phyloP scores from a whole-genome alignment of 2,888 invertebrate species.

The Synanthedon tipuliformis region DNA sequence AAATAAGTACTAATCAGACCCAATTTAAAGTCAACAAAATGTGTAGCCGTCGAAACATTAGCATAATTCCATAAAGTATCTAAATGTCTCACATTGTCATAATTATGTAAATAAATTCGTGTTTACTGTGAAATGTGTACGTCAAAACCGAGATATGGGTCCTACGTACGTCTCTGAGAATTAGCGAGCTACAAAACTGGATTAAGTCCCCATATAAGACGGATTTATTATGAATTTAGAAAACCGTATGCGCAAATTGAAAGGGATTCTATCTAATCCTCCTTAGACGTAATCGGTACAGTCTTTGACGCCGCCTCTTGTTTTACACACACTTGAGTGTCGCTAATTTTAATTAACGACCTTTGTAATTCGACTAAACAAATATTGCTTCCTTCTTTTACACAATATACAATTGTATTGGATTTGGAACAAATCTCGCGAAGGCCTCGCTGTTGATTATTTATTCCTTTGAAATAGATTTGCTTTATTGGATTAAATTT shows the following conservation, averaged over 20 bases:
- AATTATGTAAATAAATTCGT: constrained; percentile 24
- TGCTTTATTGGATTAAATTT: too few species aligned
- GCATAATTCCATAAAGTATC: not conserved
- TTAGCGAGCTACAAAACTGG: constrained; percentile 32
- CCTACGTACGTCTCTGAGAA: constrained; percentile 27
- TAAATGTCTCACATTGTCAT: not conserved
- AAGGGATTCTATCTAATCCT: constrained; percentile 6
- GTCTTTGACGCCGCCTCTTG: constrained; percentile 4
- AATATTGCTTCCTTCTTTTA: not conserved
- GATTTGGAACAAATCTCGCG: too few species aligned
- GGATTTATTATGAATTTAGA: constrained; percentile 33
- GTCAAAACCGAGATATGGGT: constrained; percentile 38
- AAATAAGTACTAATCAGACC: too few species aligned
- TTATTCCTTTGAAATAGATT: too few species aligned
- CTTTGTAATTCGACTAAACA: not conserved
- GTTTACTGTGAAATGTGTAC: constrained; percentile 20
- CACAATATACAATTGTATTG: too few species aligned
- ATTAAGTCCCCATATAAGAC: constrained; percentile 32
- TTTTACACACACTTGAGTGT: not conserved
- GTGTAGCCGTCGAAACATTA: not conserved
- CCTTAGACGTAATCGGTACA: constrained; percentile 7
- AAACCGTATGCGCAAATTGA: constrained; percentile 26
- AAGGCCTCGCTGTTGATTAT: too few species aligned
- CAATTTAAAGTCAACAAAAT: not conserved
- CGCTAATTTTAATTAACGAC: not conserved